Percentiles rank a stretch among this genome's conserved stretches.
These are phyloP conservation scores for Myrmecophaga tridactyla DNA, from an alignment of 2,113 vertebrate genomes.

Conservation along the genomic window DNA sequence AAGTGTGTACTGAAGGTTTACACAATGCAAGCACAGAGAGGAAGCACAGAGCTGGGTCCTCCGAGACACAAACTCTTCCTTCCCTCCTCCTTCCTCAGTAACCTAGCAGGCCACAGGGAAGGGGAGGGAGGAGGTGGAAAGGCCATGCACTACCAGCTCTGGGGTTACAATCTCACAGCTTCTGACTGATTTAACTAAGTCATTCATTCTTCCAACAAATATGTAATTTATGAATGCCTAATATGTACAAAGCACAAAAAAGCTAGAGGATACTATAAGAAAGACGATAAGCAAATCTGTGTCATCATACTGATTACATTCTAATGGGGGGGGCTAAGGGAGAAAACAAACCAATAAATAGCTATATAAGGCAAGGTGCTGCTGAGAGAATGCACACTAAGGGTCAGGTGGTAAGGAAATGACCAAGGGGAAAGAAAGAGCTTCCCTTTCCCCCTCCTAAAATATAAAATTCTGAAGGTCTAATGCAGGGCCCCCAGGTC, in stretches of 20 bases:
- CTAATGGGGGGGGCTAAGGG: background rate
- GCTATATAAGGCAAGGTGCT: background rate
- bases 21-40: background rate
- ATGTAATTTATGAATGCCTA: background rate
- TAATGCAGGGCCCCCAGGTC: background rate
- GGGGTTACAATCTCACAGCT: background rate
- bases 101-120: background rate
- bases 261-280: background rate
- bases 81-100: background rate
- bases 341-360: background rate
- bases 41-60: background rate
- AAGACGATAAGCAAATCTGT: background rate
- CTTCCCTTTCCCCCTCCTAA: background rate
- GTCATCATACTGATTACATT: background rate
- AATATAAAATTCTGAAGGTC: background rate
- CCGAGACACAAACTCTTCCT: background rate
- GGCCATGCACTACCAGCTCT: background rate
- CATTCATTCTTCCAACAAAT: slow-evolving; percentile 28
- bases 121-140: background rate
- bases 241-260: background rate
- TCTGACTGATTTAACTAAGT: background rate
- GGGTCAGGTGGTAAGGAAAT: background rate
- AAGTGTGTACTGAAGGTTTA: background rate
- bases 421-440: background rate
- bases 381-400: background rate